Base-by-base conservation (phyloP, 2,888 invertebrate species). In the Notodonta dromedarius region DNA sequence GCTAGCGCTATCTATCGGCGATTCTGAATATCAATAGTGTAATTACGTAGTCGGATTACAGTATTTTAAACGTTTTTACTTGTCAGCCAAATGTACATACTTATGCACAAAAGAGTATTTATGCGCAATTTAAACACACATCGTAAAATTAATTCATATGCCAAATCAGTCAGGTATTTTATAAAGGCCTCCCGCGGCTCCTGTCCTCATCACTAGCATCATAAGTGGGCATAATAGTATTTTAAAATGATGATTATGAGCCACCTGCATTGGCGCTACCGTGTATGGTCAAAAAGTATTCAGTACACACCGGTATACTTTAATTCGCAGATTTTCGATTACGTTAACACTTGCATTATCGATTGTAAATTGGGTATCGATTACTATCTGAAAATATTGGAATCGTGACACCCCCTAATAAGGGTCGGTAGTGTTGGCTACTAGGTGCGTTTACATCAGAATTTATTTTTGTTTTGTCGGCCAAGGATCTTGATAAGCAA, bases 401-500 rank as follows among this genome's bases (percentile, higher is more conserved):
- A 66, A 63, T 70, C 62, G 68, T 69, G 71, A 73, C 70, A 66
- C 59, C 69, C 69, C 56, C 59, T 58, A 65, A 67, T 71, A 71
- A 71, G 70, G 66, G 58, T 66, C 60, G 64, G 59, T 60, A 63
- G 50, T 58, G 44, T 46, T 14, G 68, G 59, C 56, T 68, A 64
- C 65, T 58, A 39, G 16, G 32, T 32, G 4, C 35, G 58, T 69
- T 74, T 69, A 74, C 64, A 61, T 73, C 70, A 71, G 51, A 58
- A 69, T 57, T 66, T 75, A 72, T 69, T 67, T 78, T 65, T 63
- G 61, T 72, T 73, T 77, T 77, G 58, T 80, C 72, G 80, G 82
- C 70, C 84, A 83, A 83, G 82, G 81, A 71, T 76, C 69, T 61
- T 60, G 66, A 71, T 69, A 76, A 64, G 56, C 63, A 58, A 66